Percentiles rank a stretch among this genome's conserved stretches.
These are phyloP conservation scores for Crocallis elinguaria DNA, from an alignment of 2,888 invertebrate genomes.

Conservation along the genomic window DNA sequence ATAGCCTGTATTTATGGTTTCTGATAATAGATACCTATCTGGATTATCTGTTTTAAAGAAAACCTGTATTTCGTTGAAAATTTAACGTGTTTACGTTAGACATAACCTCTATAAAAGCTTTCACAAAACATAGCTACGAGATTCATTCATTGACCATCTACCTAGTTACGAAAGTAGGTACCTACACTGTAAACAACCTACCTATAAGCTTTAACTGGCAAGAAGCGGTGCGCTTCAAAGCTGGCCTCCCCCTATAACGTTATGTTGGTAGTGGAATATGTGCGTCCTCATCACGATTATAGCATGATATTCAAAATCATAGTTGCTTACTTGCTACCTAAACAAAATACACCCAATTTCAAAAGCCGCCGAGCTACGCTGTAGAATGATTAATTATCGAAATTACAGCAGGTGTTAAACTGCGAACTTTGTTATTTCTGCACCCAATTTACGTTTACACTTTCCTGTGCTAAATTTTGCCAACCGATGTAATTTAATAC, in stretches of 20 bases:
- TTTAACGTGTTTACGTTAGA: too few species aligned
- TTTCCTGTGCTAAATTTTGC: slow-evolving; percentile 19
- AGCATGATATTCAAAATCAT: slow-evolving; percentile 5
- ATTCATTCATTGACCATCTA: too few species aligned
- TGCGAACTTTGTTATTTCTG: slow-evolving; percentile 25
- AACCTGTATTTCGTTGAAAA: too few species aligned
- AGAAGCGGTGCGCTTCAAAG: neutral
- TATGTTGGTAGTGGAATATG: too few species aligned
- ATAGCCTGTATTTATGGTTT: too few species aligned
- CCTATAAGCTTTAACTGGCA: too few species aligned
- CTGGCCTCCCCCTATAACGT: neutral
- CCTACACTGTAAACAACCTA: too few species aligned
- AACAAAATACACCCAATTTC: slow-evolving; percentile 6
- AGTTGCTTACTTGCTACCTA: slow-evolving; percentile 1
- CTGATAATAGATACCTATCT: too few species aligned
- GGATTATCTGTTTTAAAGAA: too few species aligned
- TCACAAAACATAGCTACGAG: too few species aligned
- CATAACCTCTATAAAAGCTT: too few species aligned
- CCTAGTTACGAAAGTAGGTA: too few species aligned
- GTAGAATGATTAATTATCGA: slow-evolving; percentile 28
- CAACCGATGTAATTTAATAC: slow-evolving; percentile 5
- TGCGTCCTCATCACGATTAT: slow-evolving; percentile 1
- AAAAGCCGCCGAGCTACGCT: slow-evolving; percentile 7
- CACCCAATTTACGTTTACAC: slow-evolving; percentile 27
- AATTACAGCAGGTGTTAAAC: slow-evolving; percentile 30